Evolutionary conservation across 2,888 invertebrate species (phyloP).

Genomic region (Seladonia tumulorum): DNA sequence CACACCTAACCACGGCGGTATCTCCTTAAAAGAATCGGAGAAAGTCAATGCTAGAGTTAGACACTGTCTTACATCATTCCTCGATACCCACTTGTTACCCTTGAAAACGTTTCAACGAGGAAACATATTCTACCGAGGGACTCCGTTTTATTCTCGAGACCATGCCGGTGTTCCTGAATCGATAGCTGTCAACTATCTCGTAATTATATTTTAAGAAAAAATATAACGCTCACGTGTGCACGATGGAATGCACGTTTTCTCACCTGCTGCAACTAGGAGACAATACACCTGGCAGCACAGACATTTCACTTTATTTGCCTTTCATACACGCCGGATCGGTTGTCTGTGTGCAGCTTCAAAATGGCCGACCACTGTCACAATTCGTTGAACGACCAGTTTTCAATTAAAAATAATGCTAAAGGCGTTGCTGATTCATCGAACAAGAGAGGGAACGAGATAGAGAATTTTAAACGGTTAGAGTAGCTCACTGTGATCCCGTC

Average conservation of each 20-base stretch:
- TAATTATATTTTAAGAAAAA: background rate
- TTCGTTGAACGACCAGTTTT: background rate
- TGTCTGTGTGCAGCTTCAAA: slow-evolving; percentile 38
- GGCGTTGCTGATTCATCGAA: background rate
- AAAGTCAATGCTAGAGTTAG: slow-evolving; percentile 56
- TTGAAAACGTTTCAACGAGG: slow-evolving; percentile 49
- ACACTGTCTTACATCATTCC: slow-evolving; percentile 58
- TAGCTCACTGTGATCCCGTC: background rate
- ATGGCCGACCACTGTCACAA: slow-evolving; percentile 52
- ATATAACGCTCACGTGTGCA: background rate
- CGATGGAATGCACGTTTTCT: background rate
- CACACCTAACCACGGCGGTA: slow-evolving; percentile 30
- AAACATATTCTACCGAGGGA: slow-evolving; percentile 12
- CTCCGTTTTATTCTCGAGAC: slow-evolving; percentile 51
- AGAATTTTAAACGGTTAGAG: background rate
- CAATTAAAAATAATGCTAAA: background rate
- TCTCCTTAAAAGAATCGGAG: slow-evolving; percentile 46
- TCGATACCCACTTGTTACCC: slow-evolving; percentile 50
- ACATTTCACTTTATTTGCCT: slow-evolving; percentile 40
- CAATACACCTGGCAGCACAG: background rate
- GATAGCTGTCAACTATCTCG: slow-evolving; percentile 34
- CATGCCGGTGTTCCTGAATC: slow-evolving; percentile 47
- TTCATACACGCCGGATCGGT: slow-evolving; percentile 20
- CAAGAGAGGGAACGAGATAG: background rate
- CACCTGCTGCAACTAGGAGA: slow-evolving; percentile 24